Base-by-base conservation (phyloP, 2,797 vertebrate species). In the Decapterus maruadsi region DNA sequence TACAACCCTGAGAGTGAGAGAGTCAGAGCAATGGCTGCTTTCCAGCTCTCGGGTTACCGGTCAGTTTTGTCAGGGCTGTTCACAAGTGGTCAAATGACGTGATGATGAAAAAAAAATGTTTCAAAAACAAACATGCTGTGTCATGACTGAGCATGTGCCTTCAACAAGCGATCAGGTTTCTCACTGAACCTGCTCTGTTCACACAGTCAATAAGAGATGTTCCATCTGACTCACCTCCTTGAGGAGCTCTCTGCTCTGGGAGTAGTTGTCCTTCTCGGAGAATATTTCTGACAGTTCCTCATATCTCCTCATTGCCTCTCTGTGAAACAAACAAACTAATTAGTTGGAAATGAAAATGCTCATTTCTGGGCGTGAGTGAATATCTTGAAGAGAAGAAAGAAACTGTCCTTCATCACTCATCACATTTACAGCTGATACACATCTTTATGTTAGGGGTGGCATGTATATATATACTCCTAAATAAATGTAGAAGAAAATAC, bases 221-320 rank as follows among this genome's bases (percentile, higher is more conserved):
- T n/a, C n/a, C n/a, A n/a, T n/a, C n/a, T n/a, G n/a, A n/a, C 92
- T 88, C 64, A 97, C 96, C 94, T 96, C 96, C 85, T 96, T 96
- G 48, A 97, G 95, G 20, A 97, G 94, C 58, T 96, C 96, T 75
- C 97, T 93, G 93, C 96, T 97, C 57, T 97, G 97, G 2, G 96
- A 95, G 86, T 97, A 97, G 92, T 98, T 98, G 91, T 98, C 96
- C 87, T 96, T 95, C 80, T 98, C 97, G 0, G 97, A 98, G 92
- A 97, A 98, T 72, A 97, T 96, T 22, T 96, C 91, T 0, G 94
- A 95, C 90, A 96, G 92, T 14, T 96, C 96, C 87, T 95, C 95
- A 8, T 96, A 97, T 87, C 91, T 95, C 85, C 84, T 95, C 77
- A 95, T 80, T 0, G 87, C 91, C 17, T 97, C 96, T 88, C 96